Evolutionary conservation across 1,140 invertebrate genomes (phyloP), one percentile per base, ranked within the genome.

Genomic region (Acromyrmex heyeri): DNA sequence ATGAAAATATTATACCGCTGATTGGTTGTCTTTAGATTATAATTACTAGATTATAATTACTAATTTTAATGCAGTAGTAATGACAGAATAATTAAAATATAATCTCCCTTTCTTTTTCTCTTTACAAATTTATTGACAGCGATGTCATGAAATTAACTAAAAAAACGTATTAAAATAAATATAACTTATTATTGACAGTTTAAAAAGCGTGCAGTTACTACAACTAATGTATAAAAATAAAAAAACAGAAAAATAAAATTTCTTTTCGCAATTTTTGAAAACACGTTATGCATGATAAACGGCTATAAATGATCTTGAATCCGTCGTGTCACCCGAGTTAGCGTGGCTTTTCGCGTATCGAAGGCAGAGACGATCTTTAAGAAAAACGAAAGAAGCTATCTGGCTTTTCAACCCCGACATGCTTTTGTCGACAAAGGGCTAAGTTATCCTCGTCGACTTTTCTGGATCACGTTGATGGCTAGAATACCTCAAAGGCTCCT

Each of bases 311-410:
- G 48, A 61, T 83, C 55, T 3, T 30, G 14, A 48, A 83, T 73
- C 70, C 6, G 12, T 72, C 38, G 38, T 27, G 55, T 73, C 55
- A 70, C 12, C 5, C 12, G 4, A 72, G n/a, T 73, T 82, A 21
- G 21, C 34, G 34, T 7, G 10, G 64, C 55, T 72, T 72, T 59
- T 72, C 34, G 53, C 50, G 21, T 34, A 16, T 57, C 34, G 27
- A 73, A 61, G n/a, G 79, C 16, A 59, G 21, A 30, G 3, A 12
- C 38, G 67, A 48, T 10, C 24, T 55, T 73, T 44, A 44, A 34
- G 24, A 73, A 53, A 67, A 55, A 24, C n/a, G 62, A 79, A 79
- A 59, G n/a, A 30, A 50, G n/a, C 55, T 48, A 70, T n/a, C 69
- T 72, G 18, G 21, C 67, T 82, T 82, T 73, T 73, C 38, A 83